Base-by-base conservation (phyloP, 2,113 vertebrate species). In the Poecile atricapillus region DNA sequence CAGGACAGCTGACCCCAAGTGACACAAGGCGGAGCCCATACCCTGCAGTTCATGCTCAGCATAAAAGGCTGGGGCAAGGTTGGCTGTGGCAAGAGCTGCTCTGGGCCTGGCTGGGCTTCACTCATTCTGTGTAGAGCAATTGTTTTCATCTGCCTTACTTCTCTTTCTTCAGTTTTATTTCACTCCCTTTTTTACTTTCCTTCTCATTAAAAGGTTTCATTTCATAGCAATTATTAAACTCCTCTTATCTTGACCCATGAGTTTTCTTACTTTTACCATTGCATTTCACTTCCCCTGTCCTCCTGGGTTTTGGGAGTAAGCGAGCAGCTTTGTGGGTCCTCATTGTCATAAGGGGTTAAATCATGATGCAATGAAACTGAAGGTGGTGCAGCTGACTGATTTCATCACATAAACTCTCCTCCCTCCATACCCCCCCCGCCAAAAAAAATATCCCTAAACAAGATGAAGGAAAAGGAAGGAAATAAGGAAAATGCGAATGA, bases 31-130 rank as follows among this genome's bases (percentile, higher is more conserved):
- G 53, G 55, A 58, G n/a, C 11, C 46, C 24, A 14, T 4, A 13
- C 13, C 25, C 6, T 33, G 17, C 22, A 4, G 10, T 2, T 62
- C 31, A 43, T 23, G 25, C 43, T 44, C 41, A 82, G 24, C 28
- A 47, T 7, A 35, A 15, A 31, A 63, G 35, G 10, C 11, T 21
- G 23, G 46, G 41, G 13, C 6, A 59, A 25, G 20, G 7, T 8
- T 62, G 23, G 3, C 43, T 5, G 8, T 43, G 43, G 9, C 9
- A 4, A 30, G 27, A 1, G 7, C 31, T 58, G 28, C 24, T 35
- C 1, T 0, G 7, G 15, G n/a, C 15, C 13, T 47, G 31, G 5
- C 23, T 49, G 59, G 27, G 22, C 19, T 33, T 28, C 1, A 2
- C 18, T 30, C 7, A 0, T 19, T n/a, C 62, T 47, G 16, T 37